phyloP scores from a whole-genome alignment of 2,113 vertebrate genomes.

The Vulpes lagopus region DNA sequence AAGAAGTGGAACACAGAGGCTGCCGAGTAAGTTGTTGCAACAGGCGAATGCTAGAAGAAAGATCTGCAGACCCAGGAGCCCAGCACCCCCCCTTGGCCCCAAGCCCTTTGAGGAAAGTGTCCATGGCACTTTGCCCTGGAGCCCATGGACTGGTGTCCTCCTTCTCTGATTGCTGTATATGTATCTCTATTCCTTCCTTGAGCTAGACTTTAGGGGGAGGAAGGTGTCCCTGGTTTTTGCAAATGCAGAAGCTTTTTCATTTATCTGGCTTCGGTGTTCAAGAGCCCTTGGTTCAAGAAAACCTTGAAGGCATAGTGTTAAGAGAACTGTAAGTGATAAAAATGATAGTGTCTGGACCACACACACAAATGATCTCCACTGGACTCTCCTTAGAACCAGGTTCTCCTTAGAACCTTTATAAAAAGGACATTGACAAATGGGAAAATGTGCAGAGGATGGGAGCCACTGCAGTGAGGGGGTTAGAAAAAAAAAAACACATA shows the following conservation, averaged over 20 bases:
- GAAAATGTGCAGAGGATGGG: background rate
- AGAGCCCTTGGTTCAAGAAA: background rate
- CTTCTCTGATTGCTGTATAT: accelerated
- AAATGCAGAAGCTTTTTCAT: background rate
- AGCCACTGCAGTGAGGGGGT: accelerated
- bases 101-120: accelerated
- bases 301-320: background rate
- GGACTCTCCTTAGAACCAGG: background rate
- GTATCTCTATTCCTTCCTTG: background rate
- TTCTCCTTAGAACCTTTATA: background rate
- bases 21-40: accelerated
- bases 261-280: background rate
- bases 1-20: background rate
- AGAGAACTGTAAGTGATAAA: background rate
- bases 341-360: background rate
- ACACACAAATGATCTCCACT: background rate
- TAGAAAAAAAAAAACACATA: background rate
- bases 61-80: background rate
- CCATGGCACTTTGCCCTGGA: background rate
- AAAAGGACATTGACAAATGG: background rate
- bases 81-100: background rate
- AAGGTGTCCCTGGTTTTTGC: background rate
- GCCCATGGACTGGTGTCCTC: too few species aligned
- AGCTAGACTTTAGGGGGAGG: background rate
- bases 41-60: background rate